Evolutionary conservation across 2,797 vertebrate genomes (phyloP).

Genomic region (Lithobates pipiens): DNA sequence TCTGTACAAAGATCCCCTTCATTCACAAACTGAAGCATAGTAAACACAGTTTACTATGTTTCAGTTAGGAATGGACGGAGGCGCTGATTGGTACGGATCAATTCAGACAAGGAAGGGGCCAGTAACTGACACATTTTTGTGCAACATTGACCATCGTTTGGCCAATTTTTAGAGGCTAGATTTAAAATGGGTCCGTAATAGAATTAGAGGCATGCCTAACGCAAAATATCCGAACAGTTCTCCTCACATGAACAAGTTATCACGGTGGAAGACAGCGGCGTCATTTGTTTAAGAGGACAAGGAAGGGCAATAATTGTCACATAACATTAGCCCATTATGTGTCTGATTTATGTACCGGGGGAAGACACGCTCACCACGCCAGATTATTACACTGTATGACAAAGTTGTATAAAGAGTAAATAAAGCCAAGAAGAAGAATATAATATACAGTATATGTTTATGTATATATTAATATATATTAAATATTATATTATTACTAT

Average conservation of each 20-base stretch:
- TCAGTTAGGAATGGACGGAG: no score
- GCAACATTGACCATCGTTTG: not conserved
- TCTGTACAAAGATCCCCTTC: no score
- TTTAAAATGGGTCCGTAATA: not conserved
- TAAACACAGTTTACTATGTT: no score
- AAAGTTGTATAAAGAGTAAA: not conserved
- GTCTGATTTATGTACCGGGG: conserved; percentile 3
- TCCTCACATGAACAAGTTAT: not conserved
- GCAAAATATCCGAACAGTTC: not conserved
- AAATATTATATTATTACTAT: no score
- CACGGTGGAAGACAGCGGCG: conserved; percentile 27
- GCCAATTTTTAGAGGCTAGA: not conserved
- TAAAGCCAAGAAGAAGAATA: no score
- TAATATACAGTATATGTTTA: no score
- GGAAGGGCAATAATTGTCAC: conserved; percentile 52
- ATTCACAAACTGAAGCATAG: no score
- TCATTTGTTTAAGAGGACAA: conserved; percentile 47
- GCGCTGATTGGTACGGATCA: no score
- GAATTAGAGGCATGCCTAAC: not conserved
- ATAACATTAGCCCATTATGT: conserved; percentile 17
- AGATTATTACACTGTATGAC: not conserved
- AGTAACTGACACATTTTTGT: no score
- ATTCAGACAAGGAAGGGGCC: no score
- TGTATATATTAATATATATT: no score
- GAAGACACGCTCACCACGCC: not conserved